phyloP scores from a whole-genome alignment of 2,797 vertebrate genomes.

The Gambusia yucatana region DNA sequence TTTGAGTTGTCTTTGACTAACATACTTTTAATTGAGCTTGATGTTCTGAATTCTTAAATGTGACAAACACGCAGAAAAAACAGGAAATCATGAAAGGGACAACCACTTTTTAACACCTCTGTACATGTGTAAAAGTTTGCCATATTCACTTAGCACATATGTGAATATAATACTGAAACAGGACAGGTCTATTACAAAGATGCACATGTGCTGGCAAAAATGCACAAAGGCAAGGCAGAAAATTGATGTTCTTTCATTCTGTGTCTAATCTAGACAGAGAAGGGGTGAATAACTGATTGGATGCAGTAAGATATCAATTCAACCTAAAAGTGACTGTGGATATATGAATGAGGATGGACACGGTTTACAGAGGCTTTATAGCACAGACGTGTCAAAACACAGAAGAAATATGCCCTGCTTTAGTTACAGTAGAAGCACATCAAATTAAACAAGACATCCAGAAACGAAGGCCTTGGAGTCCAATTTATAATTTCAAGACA shows the following conservation, averaged over 20 bases:
- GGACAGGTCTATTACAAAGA: conserved; percentile 63
- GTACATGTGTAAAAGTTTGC: neutral
- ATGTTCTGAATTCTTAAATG: too few relatives aligned
- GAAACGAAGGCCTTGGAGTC: conserved; percentile 27
- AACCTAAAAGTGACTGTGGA: conserved; percentile 34
- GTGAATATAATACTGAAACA: neutral
- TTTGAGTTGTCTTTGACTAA: too few relatives aligned
- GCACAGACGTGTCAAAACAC: conserved; percentile 36
- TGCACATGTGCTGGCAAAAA: conserved; percentile 44
- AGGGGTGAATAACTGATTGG: conserved; percentile 73
- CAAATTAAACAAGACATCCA: conserved; percentile 20
- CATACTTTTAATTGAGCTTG: too few relatives aligned
- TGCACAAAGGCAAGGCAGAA: conserved; percentile 34
- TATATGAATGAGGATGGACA: conserved; percentile 52
- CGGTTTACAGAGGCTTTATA: conserved; percentile 34
- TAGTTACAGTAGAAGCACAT: conserved; percentile 58
- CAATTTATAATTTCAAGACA: conserved; percentile 33
- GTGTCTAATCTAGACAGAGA: conserved; percentile 70
- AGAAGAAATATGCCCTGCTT: conserved; percentile 52
- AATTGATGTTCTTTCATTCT: conserved; percentile 67
- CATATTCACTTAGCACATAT: neutral
- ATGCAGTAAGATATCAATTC: conserved; percentile 60
- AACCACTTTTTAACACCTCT: too few relatives aligned
- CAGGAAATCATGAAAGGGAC: too few relatives aligned
- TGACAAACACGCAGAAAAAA: too few relatives aligned